These are phyloP conservation scores for Ferrisia virgata DNA, from an alignment of 2,888 invertebrate genomes.

Conservation along the genomic window DNA sequence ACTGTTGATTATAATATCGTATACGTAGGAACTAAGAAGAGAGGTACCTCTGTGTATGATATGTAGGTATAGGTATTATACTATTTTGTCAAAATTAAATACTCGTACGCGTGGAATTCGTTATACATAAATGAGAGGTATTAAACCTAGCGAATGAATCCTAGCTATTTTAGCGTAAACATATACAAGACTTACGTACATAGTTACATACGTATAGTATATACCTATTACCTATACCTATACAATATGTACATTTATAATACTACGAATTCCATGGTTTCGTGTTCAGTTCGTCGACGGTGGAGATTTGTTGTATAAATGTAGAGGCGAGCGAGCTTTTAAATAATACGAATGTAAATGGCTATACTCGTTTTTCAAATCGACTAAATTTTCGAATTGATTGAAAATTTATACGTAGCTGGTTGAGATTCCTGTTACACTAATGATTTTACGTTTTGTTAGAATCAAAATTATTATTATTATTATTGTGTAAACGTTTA, in stretches of 20 bases:
- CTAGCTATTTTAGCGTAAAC: neutral
- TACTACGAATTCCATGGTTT: no score
- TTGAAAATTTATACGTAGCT: neutral
- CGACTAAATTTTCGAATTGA: neutral
- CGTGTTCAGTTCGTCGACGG: neutral
- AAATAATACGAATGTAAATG: neutral
- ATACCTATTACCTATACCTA: no score
- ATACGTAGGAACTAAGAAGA: neutral
- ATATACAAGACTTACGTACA: no score
- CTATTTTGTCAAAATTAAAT: neutral
- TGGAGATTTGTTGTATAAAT: neutral
- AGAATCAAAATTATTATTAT: no score
- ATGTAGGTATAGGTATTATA: neutral
- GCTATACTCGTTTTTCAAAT: neutral
- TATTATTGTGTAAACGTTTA: no score
- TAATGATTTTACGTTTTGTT: neutral
- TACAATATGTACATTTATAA: no score
- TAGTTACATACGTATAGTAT: neutral
- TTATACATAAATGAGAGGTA: neutral
- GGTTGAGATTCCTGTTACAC: neutral
- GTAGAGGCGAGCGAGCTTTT: neutral
- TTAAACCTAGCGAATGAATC: neutral
- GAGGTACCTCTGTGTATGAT: neutral
- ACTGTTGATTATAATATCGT: neutral
- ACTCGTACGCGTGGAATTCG: neutral